Evolutionary conservation across 2,797 vertebrate genomes (phyloP).

Genomic region (Chrosomus eos): DNA sequence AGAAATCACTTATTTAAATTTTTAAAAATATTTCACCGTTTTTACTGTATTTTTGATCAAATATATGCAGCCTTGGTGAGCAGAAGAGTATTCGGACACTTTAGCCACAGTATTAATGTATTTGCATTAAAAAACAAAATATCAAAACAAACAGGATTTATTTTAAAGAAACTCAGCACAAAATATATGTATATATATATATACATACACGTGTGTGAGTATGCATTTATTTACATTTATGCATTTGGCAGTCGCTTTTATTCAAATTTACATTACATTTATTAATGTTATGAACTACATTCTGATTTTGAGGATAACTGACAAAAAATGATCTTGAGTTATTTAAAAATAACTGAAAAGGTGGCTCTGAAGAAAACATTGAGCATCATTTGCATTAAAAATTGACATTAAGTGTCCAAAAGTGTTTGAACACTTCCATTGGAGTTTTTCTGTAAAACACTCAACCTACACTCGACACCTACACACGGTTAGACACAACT

Average conservation of each 20-base stretch:
- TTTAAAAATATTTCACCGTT: too few species aligned
- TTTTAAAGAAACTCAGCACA: neutral
- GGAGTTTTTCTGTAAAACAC: slow-evolving; percentile 3
- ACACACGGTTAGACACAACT: too few species aligned
- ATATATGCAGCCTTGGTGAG: neutral
- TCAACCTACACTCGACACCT: neutral
- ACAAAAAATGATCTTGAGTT: neutral
- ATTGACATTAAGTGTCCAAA: neutral
- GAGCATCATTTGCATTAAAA: neutral
- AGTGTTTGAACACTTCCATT: neutral
- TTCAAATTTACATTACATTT: neutral
- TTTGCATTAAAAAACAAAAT: neutral
- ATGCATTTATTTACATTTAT: too few species aligned
- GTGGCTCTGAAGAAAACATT: neutral
- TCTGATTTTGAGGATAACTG: neutral
- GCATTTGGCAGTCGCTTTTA: too few species aligned
- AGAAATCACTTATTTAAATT: neutral
- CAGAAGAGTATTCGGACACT: neutral
- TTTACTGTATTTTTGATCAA: neutral
- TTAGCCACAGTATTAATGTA: neutral
- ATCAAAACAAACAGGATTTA: neutral
- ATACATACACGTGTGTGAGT: too few species aligned
- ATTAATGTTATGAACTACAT: neutral
- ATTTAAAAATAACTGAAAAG: neutral
- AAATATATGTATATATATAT: too few species aligned